Percentiles rank a stretch among this genome's conserved stretches.
phyloP scores from a whole-genome alignment of 2,797 vertebrate species.

The Mus caroli region DNA sequence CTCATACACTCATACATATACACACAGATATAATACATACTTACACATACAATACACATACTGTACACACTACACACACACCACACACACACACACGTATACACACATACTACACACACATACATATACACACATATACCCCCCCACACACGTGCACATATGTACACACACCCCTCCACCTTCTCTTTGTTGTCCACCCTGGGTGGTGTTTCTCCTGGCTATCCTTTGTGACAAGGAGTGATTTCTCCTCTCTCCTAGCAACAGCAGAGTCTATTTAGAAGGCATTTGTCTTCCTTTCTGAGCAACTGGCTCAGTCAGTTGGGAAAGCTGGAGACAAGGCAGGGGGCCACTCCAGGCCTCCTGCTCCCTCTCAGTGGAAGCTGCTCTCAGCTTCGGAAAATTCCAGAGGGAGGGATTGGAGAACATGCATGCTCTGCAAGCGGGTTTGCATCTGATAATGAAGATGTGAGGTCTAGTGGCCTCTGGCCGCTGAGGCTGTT shows the following conservation, averaged over 20 bases:
- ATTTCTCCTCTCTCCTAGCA: constrained; percentile 72
- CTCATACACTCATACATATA: neutral
- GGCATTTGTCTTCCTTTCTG: constrained; percentile 15
- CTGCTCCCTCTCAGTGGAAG: neutral
- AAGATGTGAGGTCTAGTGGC: neutral
- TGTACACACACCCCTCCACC: neutral
- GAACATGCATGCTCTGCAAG: neutral
- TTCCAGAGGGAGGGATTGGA: neutral
- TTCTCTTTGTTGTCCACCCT: neutral
- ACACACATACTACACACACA: neutral
- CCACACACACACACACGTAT: neutral
- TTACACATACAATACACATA: neutral
- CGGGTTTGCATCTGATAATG: neutral
- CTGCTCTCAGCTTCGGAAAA: neutral
- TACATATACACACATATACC: neutral
- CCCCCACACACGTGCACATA: neutral
- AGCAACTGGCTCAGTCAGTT: neutral
- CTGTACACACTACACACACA: neutral
- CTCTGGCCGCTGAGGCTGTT: neutral
- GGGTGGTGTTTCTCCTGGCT: neutral
- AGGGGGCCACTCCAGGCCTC: neutral
- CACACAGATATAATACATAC: too few species aligned
- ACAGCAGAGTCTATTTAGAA: constrained; percentile 58
- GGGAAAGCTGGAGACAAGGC: neutral
- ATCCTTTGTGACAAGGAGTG: constrained; percentile 29